A percentile compares a stretch with the other conserved stretches of the same genome.
Conservation (phyloP, 2,113 vertebrate genomes). For the Hydrochoerus hydrochaeris region DNA sequence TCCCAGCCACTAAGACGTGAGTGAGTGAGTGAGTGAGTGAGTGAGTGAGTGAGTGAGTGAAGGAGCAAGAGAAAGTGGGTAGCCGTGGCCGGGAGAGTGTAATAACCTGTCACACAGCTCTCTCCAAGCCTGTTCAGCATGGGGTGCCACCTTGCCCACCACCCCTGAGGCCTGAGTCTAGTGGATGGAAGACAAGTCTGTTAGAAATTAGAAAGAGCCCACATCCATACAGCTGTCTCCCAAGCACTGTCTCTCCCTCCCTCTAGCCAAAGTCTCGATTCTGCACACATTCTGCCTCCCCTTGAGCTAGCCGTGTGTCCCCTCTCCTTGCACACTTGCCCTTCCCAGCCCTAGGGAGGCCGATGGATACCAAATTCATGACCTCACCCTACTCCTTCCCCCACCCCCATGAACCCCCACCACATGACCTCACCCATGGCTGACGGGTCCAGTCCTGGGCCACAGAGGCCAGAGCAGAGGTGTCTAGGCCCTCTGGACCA, state of each 20-base stretch:
- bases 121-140: background rate
- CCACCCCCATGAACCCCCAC: background rate
- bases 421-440: background rate
- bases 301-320: background rate
- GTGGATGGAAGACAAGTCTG: background rate
- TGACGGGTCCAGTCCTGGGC: background rate
- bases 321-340: background rate
- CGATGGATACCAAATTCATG: rapidly evolving
- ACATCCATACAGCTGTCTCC: rapidly evolving
- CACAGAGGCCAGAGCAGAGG: background rate
- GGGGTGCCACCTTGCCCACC: background rate
- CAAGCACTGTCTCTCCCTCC: no score
- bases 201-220: background rate
- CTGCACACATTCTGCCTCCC: background rate
- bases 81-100: background rate
- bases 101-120: background rate
- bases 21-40: background rate
- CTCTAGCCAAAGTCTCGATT: background rate
- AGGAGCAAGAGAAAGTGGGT: background rate
- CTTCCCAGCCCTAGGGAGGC: background rate
- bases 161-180: background rate
- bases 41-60: background rate
- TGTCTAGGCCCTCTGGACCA: background rate
- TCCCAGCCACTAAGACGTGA: background rate
- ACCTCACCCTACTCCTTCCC: no score